A percentile compares a stretch with the other conserved stretches of the same genome.
Conservation (phyloP, 2,113 vertebrate species). For the Zosterops borbonicus region DNA sequence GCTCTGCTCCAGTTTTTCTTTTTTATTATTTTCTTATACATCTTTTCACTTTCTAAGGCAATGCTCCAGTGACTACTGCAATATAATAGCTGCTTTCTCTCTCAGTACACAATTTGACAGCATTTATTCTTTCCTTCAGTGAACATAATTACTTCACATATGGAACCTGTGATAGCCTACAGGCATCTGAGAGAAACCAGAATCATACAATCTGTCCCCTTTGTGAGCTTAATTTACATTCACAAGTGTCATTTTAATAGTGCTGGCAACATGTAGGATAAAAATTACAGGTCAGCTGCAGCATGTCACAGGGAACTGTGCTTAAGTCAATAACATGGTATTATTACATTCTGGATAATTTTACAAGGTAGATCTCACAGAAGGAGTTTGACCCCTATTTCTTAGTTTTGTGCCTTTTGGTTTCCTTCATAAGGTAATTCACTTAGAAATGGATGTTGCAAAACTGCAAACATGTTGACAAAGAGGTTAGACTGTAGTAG, state of each 20-base stretch:
- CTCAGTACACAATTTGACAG: constrained; percentile 82
- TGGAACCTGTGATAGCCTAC: constrained; percentile 86
- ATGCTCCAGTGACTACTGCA: constrained; percentile 79
- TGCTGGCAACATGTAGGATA: constrained; percentile 77
- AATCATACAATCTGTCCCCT: constrained; percentile 84
- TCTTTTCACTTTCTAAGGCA: constrained; percentile 77
- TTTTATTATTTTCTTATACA: constrained; percentile 78
- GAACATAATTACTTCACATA: constrained; percentile 88
- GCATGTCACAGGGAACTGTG: constrained; percentile 74
- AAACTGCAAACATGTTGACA: constrained; percentile 32
- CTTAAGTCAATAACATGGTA: constrained; percentile 80
- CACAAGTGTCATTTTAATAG: constrained; percentile 83
- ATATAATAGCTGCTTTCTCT: constrained; percentile 83
- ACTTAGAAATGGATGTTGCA: constrained; percentile 68
- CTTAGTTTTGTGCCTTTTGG: constrained; percentile 66
- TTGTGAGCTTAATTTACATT: constrained; percentile 83
- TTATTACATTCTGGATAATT: constrained; percentile 79
- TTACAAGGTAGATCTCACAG: constrained; percentile 75
- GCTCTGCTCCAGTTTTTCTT: constrained; percentile 57
- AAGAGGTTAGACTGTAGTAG: constrained; percentile 49
- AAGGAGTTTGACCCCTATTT: constrained; percentile 75
- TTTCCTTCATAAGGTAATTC: constrained; percentile 65
- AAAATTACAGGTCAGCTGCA: constrained; percentile 82
- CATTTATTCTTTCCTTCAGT: constrained; percentile 87
- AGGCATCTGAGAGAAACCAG: constrained; percentile 81